Conservation (phyloP, 2,113 vertebrate species). For the Aythya baeri region DNA sequence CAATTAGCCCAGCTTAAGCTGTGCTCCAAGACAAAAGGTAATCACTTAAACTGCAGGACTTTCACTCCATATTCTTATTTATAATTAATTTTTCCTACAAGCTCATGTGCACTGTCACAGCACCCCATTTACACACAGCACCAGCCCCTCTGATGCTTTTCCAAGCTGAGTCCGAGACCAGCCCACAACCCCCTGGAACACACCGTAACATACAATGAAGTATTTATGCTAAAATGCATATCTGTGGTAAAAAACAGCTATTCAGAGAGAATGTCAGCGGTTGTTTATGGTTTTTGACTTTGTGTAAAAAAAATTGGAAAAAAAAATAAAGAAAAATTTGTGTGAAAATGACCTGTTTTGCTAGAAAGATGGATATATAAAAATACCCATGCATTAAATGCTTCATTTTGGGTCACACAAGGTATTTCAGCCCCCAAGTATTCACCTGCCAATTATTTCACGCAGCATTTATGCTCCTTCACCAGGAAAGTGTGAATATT, state of each 20-base stretch:
- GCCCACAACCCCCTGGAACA: not conserved
- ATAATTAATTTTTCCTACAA: too few species aligned
- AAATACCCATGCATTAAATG: not conserved
- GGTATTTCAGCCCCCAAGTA: not conserved
- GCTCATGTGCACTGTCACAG: accelerated
- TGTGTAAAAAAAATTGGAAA: too few species aligned
- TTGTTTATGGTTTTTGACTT: not conserved
- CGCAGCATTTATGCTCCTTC: accelerated
- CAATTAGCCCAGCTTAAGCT: not conserved
- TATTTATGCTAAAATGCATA: not conserved
- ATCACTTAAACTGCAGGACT: not conserved
- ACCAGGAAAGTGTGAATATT: too few species aligned
- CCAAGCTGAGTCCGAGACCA: not conserved
- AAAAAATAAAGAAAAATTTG: too few species aligned
- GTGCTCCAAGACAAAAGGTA: not conserved
- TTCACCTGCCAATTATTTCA: too few species aligned
- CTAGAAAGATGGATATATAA: not conserved
- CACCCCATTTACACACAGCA: not conserved
- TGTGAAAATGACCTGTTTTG: not conserved
- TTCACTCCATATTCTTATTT: not conserved
- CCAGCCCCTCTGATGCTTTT: not conserved
- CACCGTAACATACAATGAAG: not conserved
- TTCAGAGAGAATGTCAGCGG: not conserved
- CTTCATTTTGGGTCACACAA: not conserved
- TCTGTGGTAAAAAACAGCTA: not conserved